Base-by-base conservation (phyloP, 2,113 vertebrate species). In the Cepphus grylle region DNA sequence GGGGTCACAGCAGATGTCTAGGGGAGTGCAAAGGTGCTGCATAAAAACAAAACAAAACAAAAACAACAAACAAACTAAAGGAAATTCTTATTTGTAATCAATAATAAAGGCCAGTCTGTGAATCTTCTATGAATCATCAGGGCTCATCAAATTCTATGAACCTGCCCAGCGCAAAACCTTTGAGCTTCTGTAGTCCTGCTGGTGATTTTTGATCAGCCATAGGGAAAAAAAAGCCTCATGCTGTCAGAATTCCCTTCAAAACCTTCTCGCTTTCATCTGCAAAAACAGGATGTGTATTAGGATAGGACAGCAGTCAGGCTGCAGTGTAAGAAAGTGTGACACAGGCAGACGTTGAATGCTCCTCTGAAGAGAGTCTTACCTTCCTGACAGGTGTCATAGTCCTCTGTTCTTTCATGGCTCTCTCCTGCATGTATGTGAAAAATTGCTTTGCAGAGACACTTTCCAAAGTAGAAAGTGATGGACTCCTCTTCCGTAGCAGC, bases 51-150 rank as follows among this genome's bases (percentile, higher is more conserved):
- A 42, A 42, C 14, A 42, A 42, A 30, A 27, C 11, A 11, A 18
- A 38, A 12, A 26, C 21, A 5, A 6, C 23, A 11, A 36, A 34
- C 0, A 0, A 25, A 4, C 6, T n/a, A 50, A 67, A 89, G 4
- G 16, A 40, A 65, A 56, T 8, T 47, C 36, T 47, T 78, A 19
- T 2, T 22, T 79, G 56, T 66, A 62, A 55, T 71, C 12, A 27
- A 2, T 8, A 52, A 7, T 43, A 45, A 78, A 83, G 43, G 25
- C 25, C 34, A 42, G 20, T 71, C 6, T 43, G 2, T 62, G 36
- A 70, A 63, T 58, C 38, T 76, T 80, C 20, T 67, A 0, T 87
- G 38, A 27, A 38, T 77, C 29, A 70, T 81, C 27, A 81, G 27
- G 15, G 3, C 26, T 73, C 26, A 55, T 32, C 26, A 70, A 79